A percentile compares a stretch with the other conserved stretches of the same genome.
phyloP scores from a whole-genome alignment of 2,797 vertebrate species.

The Arnoldichthys spilopterus region DNA sequence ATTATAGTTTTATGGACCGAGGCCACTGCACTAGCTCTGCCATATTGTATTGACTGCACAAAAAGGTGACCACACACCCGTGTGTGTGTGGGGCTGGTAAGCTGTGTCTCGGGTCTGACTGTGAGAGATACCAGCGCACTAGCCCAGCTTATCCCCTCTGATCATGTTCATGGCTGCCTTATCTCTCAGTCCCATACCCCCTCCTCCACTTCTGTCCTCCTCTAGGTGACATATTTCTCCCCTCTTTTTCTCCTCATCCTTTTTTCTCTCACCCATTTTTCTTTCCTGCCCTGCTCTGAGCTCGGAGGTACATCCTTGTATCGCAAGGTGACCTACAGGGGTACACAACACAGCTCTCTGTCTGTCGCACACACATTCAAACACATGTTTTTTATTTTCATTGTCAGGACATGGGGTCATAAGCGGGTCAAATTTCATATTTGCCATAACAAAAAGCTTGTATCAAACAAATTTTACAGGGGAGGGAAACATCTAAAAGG shows the following conservation, averaged over 20 bases:
- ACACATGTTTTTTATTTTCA: not conserved
- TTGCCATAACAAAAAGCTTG: no score
- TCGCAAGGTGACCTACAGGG: conserved; percentile 41
- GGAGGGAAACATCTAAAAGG: no score
- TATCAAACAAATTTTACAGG: no score
- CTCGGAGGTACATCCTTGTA: conserved; percentile 40
- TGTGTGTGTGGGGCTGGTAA: conserved; percentile 11
- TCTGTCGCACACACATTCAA: not conserved
- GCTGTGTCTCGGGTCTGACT: conserved; percentile 55
- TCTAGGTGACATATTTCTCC: conserved; percentile 44
- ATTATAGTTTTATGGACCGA: conserved; percentile 29
- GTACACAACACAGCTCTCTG: not conserved
- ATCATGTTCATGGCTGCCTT: conserved; percentile 68
- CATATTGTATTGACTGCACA: conserved; percentile 13
- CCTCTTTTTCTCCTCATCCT: conserved; percentile 63
- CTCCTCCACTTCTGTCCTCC: conserved; percentile 29
- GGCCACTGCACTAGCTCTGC: not conserved
- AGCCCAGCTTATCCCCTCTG: conserved; percentile 65
- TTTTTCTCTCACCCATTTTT: conserved; percentile 60
- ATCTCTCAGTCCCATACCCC: conserved; percentile 49
- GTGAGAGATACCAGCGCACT: conserved; percentile 60
- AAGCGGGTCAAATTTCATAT: no score
- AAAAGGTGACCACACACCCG: not conserved
- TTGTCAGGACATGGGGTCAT: no score
- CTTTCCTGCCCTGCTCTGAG: conserved; percentile 43